These are phyloP conservation scores for Cremastinae sp. DNA, from an alignment of 2,888 invertebrate genomes.

Conservation along the genomic window DNA sequence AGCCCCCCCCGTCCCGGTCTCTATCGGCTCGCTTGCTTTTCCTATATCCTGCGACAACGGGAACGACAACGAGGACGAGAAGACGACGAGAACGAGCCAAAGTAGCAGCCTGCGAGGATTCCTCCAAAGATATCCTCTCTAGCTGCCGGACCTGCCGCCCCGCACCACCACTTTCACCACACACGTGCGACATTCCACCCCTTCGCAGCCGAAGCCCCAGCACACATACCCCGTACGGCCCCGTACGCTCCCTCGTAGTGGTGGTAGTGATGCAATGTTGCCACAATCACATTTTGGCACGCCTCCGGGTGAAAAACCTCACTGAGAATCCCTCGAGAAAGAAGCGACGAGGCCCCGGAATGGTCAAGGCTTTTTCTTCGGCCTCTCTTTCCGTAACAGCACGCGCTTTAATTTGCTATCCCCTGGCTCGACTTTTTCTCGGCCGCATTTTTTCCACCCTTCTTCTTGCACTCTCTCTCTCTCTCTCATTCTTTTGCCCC, in stretches of 20 bases:
- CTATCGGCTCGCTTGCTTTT: conserved; percentile 27
- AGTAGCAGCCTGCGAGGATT: conserved; percentile 60
- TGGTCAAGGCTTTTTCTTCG: conserved; percentile 8
- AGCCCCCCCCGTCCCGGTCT: conserved; percentile 34
- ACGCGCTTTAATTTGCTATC: conserved; percentile 58
- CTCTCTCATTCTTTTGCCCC: conserved; percentile 6
- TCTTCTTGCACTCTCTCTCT: conserved; percentile 31
- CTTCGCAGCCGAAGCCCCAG: no score
- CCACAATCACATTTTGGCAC: conserved; percentile 79
- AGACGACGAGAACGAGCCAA: conserved; percentile 61
- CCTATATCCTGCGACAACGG: conserved; percentile 46
- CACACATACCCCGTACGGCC: conserved; percentile 7
- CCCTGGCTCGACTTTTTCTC: conserved; percentile 47
- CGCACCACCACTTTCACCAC: conserved; percentile 31
- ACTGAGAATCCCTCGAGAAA: conserved; percentile 14
- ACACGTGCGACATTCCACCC: conserved; percentile 34
- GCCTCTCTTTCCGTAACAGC: conserved; percentile 52
- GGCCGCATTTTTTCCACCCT: conserved; percentile 33
- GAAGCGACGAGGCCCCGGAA: conserved; percentile 30
- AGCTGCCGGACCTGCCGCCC: conserved; percentile 68
- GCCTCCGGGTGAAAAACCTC: conserved; percentile 65
- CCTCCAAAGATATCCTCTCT: conserved; percentile 75
- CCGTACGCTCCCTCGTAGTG: conserved; percentile 41
- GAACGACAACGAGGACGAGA: conserved; percentile 39
- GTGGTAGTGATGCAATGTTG: conserved; percentile 78